Percentiles rank a stretch among this genome's conserved stretches.
phyloP scores from a whole-genome alignment of 2,888 invertebrate genomes.

The Trilocha varians region DNA sequence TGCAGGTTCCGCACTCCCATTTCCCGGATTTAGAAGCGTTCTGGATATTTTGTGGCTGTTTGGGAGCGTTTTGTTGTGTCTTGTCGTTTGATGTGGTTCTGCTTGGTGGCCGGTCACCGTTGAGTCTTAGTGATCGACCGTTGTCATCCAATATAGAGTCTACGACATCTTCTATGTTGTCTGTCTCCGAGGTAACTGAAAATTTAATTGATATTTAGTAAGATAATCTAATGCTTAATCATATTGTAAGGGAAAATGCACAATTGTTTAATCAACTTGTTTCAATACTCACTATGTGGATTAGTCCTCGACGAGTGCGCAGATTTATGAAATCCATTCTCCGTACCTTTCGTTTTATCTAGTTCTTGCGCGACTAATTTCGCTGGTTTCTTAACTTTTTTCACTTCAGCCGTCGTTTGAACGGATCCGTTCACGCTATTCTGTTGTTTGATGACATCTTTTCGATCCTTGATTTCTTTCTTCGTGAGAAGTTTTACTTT shows the following conservation, averaged over 20 bases:
- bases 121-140: too few relatives aligned
- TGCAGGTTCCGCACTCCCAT: constrained; percentile 83
- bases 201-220: too few relatives aligned
- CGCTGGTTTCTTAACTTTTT: constrained; percentile 45
- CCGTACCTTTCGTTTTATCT: constrained; percentile 41
- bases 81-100: constrained; percentile 14
- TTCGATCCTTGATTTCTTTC: constrained; percentile 56
- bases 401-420: constrained; percentile 37
- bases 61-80: constrained; percentile 15
- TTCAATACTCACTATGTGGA: constrained; percentile 28
- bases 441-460: constrained; percentile 55
- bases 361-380: constrained; percentile 39
- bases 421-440: constrained; percentile 38
- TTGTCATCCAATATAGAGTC: too few relatives aligned
- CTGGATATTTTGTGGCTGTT: too few relatives aligned
- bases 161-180: too few relatives aligned
- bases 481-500: constrained; percentile 55
- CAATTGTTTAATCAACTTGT: too few relatives aligned
- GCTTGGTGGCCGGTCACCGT: constrained; percentile 23
- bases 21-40: constrained; percentile 28
- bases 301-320: constrained; percentile 37
- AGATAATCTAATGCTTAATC: too few relatives aligned
- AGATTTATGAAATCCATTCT: constrained; percentile 44
- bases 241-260: too few relatives aligned
- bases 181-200: too few relatives aligned